Percentiles rank a stretch among this genome's conserved stretches.
These are phyloP conservation scores for Orbicella faveolata DNA, from an alignment of 64 coral and sea anemone genomes.

Conservation along the genomic window DNA sequence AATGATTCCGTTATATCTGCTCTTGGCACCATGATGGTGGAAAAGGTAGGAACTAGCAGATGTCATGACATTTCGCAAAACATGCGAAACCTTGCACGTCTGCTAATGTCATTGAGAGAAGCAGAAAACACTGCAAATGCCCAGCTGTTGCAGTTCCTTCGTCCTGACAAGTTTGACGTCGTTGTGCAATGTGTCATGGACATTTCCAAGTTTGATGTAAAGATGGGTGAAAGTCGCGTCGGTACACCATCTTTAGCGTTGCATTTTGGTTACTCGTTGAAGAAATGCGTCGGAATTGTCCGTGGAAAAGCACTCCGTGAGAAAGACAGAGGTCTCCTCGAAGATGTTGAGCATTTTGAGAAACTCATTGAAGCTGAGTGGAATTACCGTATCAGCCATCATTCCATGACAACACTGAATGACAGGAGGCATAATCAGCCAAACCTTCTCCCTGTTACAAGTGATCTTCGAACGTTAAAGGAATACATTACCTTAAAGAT, in stretches of 20 bases:
- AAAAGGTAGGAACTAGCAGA: no score
- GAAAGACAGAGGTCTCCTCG: slow-evolving; percentile 1
- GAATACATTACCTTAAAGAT: no score
- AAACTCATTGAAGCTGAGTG: slow-evolving; percentile 48
- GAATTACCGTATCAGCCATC: slow-evolving; percentile 14
- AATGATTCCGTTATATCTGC: no score
- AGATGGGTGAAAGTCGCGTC: not conserved
- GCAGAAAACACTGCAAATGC: no score
- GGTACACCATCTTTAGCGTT: slow-evolving; percentile 37
- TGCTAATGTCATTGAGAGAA: no score
- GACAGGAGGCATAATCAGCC: slow-evolving; percentile 27
- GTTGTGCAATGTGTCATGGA: slow-evolving; percentile 15
- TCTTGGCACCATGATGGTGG: no score
- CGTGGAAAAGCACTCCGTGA: slow-evolving; percentile 29
- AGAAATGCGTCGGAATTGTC: slow-evolving; percentile 42
- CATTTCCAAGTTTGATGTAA: not conserved
- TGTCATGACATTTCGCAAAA: no score
- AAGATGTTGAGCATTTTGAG: not conserved
- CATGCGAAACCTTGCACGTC: no score
- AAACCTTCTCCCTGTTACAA: slow-evolving; percentile 21
- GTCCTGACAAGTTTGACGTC: slow-evolving; percentile 3
- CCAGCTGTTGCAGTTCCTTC: not conserved
- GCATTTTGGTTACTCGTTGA: slow-evolving; percentile 39
- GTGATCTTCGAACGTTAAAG: not conserved
- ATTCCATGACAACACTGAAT: slow-evolving; percentile 3